Evolutionary conservation across 2,797 vertebrate species (phyloP).

Genomic region (Coccyzus lansbergi): DNA sequence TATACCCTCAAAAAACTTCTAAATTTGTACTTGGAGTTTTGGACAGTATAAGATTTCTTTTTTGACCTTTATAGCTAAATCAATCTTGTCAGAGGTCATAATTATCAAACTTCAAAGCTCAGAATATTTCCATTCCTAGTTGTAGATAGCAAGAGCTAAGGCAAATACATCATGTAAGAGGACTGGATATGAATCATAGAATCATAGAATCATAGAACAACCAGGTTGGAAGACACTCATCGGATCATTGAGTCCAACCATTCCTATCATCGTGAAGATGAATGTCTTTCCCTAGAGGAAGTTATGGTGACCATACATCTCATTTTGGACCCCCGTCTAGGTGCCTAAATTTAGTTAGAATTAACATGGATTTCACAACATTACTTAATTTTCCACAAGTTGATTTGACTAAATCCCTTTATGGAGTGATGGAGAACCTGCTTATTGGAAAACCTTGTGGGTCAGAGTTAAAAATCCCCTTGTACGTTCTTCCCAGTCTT

Average conservation of each 20-base stretch:
- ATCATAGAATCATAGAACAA: no score
- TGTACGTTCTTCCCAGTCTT: neutral
- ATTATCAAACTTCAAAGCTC: neutral
- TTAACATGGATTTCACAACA: neutral
- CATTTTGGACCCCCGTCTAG: neutral
- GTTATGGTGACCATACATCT: neutral
- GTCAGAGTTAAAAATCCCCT: neutral
- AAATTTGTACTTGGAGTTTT: neutral
- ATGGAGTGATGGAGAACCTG: neutral
- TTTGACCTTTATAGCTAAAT: neutral
- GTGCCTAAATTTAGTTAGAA: neutral
- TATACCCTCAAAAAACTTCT: rapidly evolving
- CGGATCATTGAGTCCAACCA: no score
- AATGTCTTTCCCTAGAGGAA: neutral
- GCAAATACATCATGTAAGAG: neutral
- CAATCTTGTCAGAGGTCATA: neutral
- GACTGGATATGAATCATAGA: no score
- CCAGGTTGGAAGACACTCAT: no score
- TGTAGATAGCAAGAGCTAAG: neutral
- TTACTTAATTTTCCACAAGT: neutral
- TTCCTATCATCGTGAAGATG: no score
- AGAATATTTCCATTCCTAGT: neutral
- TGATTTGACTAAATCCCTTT: neutral
- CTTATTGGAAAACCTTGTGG: neutral
- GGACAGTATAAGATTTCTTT: neutral